Evolutionary conservation across 2,888 invertebrate species (phyloP).

Genomic region (Synanthedon tipuliformis): DNA sequence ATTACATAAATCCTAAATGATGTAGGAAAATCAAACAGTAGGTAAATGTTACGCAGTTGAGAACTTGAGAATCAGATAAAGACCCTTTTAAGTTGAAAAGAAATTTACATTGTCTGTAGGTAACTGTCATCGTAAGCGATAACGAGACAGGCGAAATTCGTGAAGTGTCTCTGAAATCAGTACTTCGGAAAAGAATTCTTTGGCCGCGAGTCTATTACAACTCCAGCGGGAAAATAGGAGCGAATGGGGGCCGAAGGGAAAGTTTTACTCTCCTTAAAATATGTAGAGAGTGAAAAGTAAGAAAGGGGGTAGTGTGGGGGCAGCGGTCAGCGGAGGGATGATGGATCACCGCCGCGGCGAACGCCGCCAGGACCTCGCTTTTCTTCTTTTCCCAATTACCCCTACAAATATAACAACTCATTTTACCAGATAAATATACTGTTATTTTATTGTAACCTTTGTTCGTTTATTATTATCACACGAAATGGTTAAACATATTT

Average conservation of each 20-base stretch:
- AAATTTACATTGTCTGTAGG: constrained; percentile 34
- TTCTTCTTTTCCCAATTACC: constrained; percentile 59
- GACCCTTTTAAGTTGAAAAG: constrained; percentile 28
- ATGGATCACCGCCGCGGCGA: constrained; percentile 59
- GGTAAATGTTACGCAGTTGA: constrained; percentile 14
- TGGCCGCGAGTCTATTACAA: constrained; percentile 42
- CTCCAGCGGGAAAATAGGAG: constrained; percentile 49
- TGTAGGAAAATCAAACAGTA: not conserved
- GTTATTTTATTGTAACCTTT: not conserved
- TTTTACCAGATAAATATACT: constrained; percentile 20
- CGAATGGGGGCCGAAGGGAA: constrained; percentile 47
- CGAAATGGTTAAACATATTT: not conserved
- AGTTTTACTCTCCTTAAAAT: constrained; percentile 70
- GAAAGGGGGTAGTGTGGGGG: constrained; percentile 43
- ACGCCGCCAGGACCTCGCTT: constrained; percentile 41
- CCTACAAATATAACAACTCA: constrained; percentile 49
- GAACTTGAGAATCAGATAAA: constrained; percentile 27
- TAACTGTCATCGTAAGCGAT: constrained; percentile 32
- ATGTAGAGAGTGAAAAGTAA: constrained; percentile 71
- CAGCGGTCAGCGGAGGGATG: constrained; percentile 65
- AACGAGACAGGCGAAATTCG: constrained; percentile 48
- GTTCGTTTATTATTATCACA: not conserved
- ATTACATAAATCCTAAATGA: not conserved
- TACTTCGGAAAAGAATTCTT: constrained; percentile 24
- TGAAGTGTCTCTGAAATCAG: constrained; percentile 27